Percentiles rank a stretch among this genome's conserved stretches.
phyloP scores from a whole-genome alignment of 1,140 invertebrate genomes.

The Drosophila parvula region DNA sequence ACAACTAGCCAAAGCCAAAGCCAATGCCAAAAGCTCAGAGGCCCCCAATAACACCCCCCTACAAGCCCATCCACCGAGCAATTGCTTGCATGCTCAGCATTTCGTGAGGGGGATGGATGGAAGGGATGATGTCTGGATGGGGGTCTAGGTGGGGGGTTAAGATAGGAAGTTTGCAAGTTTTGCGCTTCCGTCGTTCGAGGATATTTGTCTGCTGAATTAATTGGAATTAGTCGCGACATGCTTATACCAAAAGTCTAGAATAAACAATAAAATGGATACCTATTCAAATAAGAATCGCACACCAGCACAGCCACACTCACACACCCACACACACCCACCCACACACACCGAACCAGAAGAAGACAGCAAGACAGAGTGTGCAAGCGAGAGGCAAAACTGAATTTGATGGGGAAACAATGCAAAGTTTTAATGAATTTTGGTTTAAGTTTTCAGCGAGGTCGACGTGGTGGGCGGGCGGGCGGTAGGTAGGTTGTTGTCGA shows the following conservation, averaged over 20 bases:
- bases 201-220: conserved; percentile 83
- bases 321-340: conserved; percentile 18
- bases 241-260: conserved; percentile 81
- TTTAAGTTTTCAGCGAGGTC: conserved; percentile 77
- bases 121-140: neutral
- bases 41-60: neutral
- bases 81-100: conserved; percentile 69
- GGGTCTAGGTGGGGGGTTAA: conserved; percentile 8
- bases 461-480: neutral
- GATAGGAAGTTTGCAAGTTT: conserved; percentile 53
- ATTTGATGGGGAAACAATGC: conserved; percentile 68
- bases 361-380: conserved; percentile 13
- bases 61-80: neutral
- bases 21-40: conserved; percentile 56
- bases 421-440: conserved; percentile 83
- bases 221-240: conserved; percentile 83
- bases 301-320: conserved; percentile 5
- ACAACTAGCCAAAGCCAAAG: conserved; percentile 68
- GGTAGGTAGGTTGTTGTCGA: conserved; percentile 32
- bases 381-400: conserved; percentile 38
- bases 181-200: conserved; percentile 71
- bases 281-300: conserved; percentile 73
- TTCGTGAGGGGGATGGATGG: conserved; percentile 19
- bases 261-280: conserved; percentile 83
- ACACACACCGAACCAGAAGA: conserved; percentile 20